Percentiles rank a stretch among this genome's conserved stretches.
Evolutionary conservation across 2,888 invertebrate genomes (phyloP).

Genomic region (Sympetrum striolatum): DNA sequence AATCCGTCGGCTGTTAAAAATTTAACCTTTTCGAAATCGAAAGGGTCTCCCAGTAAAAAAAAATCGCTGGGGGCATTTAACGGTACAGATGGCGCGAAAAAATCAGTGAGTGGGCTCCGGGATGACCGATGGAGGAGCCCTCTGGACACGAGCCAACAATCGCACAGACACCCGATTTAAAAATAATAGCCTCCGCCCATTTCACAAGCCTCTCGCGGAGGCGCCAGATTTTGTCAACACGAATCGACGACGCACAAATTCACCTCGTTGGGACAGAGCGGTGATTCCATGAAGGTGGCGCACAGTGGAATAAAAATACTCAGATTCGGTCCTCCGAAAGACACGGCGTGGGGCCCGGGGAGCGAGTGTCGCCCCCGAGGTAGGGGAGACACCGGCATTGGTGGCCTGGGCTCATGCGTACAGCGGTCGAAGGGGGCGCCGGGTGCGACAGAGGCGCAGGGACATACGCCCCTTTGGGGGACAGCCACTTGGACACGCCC

Average conservation of each 20-base stretch:
- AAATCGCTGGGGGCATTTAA: not conserved
- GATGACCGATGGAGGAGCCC: not conserved
- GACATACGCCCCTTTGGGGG: not conserved
- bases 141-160: not conserved
- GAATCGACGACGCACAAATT: not conserved
- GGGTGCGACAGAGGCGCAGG: not conserved
- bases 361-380: not conserved
- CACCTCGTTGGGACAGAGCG: too few relatives aligned
- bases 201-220: not conserved
- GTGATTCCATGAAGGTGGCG: too few relatives aligned
- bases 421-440: not conserved
- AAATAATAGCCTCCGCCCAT: not conserved
- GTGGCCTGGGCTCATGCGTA: conserved; percentile 37
- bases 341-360: not conserved
- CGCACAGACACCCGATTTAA: not conserved
- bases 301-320: too few relatives aligned
- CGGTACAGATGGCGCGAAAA: not conserved
- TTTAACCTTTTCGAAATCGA: not conserved
- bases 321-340: too few relatives aligned
- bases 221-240: too few relatives aligned
- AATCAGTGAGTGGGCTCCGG: not conserved
- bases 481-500: not conserved
- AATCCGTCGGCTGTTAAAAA: too few relatives aligned
- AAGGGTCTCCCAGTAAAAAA: not conserved
- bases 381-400: conserved; percentile 13